phyloP scores from a whole-genome alignment of 2,888 invertebrate genomes.

The Caenorhabditis sp. region DNA sequence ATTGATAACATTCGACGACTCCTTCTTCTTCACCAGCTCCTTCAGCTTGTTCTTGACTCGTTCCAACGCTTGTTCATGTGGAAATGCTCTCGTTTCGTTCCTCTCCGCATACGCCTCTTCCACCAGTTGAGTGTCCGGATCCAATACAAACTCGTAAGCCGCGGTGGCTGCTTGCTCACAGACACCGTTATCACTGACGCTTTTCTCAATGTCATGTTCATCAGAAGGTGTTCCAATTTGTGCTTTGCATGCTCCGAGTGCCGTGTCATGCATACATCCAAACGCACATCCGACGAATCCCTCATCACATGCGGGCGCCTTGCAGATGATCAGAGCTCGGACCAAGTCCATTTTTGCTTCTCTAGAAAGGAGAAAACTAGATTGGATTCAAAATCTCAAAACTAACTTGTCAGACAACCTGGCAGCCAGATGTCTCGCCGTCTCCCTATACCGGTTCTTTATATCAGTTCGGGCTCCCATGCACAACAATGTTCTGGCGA shows the following conservation, averaged over 20 bases:
- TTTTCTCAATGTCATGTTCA: slow-evolving; percentile 42
- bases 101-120: slow-evolving; percentile 68
- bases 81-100: slow-evolving; percentile 61
- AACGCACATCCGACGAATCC: slow-evolving; percentile 79
- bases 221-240: slow-evolving; percentile 34
- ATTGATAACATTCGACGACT: slow-evolving; percentile 73
- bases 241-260: slow-evolving; percentile 44
- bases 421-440: slow-evolving; percentile 84
- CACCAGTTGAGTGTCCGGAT: slow-evolving; percentile 66
- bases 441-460: slow-evolving; percentile 82
- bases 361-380: slow-evolving; percentile 36
- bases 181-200: slow-evolving; percentile 33
- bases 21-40: slow-evolving; percentile 66
- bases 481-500: slow-evolving; percentile 84
- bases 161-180: slow-evolving; percentile 61
- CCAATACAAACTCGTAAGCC: slow-evolving; percentile 69
- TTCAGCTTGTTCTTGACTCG: slow-evolving; percentile 65
- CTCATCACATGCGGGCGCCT: slow-evolving; percentile 73
- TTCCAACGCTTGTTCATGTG: slow-evolving; percentile 65
- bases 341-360: slow-evolving; percentile 63
- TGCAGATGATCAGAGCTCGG: slow-evolving; percentile 75
- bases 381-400: slow-evolving; percentile 9
- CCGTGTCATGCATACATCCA: slow-evolving; percentile 74
- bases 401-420: slow-evolving; percentile 76
- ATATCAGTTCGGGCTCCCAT: slow-evolving; percentile 84